Conservation (phyloP, 2,113 vertebrate genomes). For the Pelecanoides urinatrix region DNA sequence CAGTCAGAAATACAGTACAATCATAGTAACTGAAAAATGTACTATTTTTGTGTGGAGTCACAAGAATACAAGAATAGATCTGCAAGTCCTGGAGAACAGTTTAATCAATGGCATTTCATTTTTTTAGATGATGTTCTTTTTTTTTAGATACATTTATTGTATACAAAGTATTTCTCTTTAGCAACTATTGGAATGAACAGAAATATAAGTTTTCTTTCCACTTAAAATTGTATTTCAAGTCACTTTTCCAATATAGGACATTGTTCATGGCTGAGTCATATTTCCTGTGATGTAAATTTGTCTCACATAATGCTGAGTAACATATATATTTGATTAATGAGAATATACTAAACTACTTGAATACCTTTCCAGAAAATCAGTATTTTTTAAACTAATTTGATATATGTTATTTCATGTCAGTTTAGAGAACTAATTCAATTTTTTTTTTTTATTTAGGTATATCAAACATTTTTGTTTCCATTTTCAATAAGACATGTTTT, state of each 20-base stretch:
- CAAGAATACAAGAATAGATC: neutral
- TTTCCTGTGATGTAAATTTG: neutral
- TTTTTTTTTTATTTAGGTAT: neutral
- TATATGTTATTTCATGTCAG: neutral
- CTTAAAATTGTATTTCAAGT: neutral
- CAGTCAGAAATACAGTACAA: neutral
- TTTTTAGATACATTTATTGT: neutral
- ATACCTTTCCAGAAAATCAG: neutral
- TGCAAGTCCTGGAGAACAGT: neutral
- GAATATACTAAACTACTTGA: neutral
- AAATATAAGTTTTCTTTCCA: neutral
- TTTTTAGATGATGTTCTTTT: neutral
- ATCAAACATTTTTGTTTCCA: neutral
- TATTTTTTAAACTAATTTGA: neutral
- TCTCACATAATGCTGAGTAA: neutral
- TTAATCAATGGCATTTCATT: neutral
- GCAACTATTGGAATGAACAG: neutral
- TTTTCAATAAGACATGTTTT: neutral
- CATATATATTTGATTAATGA: neutral
- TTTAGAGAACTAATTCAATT: neutral
- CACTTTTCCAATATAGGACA: neutral
- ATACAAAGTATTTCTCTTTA: neutral
- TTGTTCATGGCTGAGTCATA: neutral
- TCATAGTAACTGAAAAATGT: neutral
- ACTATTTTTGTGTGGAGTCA: neutral